Evolutionary conservation across 2,888 invertebrate genomes (phyloP).

Genomic region (Synergus japonicus): DNA sequence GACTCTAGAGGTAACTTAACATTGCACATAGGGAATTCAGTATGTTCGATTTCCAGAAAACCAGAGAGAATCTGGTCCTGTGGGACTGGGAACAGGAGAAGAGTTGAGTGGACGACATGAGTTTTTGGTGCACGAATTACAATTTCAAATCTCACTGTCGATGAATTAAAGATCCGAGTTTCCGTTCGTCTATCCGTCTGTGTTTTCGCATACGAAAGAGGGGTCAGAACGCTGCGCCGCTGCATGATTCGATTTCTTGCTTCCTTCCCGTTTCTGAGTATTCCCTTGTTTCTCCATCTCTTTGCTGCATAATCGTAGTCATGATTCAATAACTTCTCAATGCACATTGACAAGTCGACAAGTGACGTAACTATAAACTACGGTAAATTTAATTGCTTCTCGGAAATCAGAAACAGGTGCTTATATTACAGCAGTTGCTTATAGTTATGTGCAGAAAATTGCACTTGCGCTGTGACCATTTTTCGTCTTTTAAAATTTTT

Average conservation of each 20-base stretch:
- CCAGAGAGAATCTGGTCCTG: conserved; percentile 44
- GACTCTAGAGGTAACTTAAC: not conserved
- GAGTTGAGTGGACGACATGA: conserved; percentile 53
- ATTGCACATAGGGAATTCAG: not conserved
- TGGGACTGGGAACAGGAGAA: conserved; percentile 24
- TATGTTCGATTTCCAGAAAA: conserved; percentile 39
- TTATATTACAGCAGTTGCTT: not conserved
- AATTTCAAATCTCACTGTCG: conserved; percentile 63
- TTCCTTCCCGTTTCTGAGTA: conserved; percentile 45
- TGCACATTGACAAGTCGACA: not conserved
- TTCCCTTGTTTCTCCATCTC: conserved; percentile 42
- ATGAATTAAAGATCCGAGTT: conserved; percentile 66
- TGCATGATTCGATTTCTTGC: conserved; percentile 44
- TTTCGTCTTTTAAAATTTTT: too few species aligned
- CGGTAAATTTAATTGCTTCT: not conserved
- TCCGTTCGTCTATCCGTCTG: conserved; percentile 45
- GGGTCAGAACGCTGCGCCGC: conserved; percentile 47
- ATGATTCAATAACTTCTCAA: conserved; percentile 7
- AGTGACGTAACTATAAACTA: not conserved
- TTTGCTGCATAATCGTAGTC: conserved; percentile 9
- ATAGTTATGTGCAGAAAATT: too few species aligned
- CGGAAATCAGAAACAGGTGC: not conserved
- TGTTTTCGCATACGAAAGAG: conserved; percentile 51
- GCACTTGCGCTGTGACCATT: too few species aligned
- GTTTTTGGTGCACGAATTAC: conserved; percentile 58